A percentile compares a stretch with the other conserved stretches of the same genome.
Evolutionary conservation across 2,113 vertebrate genomes (phyloP).

Genomic region (Murina feae): DNA sequence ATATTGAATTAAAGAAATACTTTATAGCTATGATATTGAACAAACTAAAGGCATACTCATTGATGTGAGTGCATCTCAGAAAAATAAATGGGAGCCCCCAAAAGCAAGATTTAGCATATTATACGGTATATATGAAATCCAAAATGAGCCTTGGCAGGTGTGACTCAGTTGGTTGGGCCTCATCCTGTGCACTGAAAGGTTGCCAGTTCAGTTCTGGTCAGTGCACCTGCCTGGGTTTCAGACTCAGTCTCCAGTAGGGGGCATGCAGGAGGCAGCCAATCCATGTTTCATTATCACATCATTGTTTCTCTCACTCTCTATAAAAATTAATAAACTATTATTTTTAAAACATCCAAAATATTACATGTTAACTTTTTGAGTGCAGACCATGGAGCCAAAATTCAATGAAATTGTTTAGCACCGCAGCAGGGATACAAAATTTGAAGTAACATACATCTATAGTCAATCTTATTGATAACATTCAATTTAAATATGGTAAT

Average conservation of each 20-base stretch:
- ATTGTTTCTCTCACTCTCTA: too few relatives aligned
- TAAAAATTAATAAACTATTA: too few relatives aligned
- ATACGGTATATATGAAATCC: background rate
- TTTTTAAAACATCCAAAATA: background rate
- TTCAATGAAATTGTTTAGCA: background rate
- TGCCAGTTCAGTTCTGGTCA: too few relatives aligned
- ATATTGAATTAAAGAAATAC: background rate
- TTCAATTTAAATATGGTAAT: background rate
- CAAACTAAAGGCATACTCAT: background rate
- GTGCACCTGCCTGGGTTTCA: too few relatives aligned
- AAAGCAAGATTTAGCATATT: background rate
- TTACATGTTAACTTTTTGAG: background rate
- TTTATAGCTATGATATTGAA: background rate
- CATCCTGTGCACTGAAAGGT: too few relatives aligned
- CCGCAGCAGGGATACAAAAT: background rate
- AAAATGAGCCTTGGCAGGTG: background rate
- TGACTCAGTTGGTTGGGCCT: too few relatives aligned
- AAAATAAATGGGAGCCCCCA: background rate
- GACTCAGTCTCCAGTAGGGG: too few relatives aligned
- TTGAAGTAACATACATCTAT: background rate
- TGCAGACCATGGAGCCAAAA: background rate
- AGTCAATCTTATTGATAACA: background rate
- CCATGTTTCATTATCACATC: too few relatives aligned
- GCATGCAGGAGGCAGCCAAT: too few relatives aligned
- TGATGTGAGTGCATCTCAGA: background rate